Evolutionary conservation across 2,797 vertebrate genomes (phyloP).

Genomic region (Cryptoprocta ferox): DNA sequence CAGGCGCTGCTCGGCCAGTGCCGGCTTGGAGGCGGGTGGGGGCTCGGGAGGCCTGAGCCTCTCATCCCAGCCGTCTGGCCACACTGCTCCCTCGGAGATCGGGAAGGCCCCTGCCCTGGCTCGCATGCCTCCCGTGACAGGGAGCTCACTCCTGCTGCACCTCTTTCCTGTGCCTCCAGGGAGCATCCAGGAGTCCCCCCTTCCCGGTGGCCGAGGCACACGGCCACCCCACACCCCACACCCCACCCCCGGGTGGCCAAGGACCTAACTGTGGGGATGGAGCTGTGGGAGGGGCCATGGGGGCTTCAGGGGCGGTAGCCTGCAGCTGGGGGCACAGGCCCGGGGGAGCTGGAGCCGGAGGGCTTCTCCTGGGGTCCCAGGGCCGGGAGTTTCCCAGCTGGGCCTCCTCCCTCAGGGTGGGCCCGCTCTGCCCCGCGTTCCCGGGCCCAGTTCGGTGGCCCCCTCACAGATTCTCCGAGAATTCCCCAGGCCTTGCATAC

Average conservation of each 20-base stretch:
- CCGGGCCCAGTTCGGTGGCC: not conserved
- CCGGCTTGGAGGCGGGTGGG: constrained; percentile 13
- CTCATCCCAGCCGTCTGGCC: not conserved
- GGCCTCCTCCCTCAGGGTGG: not conserved
- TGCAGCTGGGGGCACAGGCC: not conserved
- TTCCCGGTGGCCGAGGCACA: not conserved
- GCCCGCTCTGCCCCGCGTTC: not conserved
- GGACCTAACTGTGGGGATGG: not conserved
- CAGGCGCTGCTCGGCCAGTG: constrained; percentile 64
- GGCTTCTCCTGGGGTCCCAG: not conserved
- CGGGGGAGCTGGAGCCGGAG: not conserved
- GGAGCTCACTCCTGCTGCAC: not conserved
- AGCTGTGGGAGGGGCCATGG: not conserved
- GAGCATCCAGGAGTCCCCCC: too few relatives aligned
- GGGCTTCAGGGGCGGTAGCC: not conserved
- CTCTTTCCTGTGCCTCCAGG: not conserved
- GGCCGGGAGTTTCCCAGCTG: not conserved
- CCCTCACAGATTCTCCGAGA: not conserved
- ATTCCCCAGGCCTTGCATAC: not conserved
- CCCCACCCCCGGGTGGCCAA: not conserved
- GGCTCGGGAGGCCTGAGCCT: not conserved
- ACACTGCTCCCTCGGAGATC: not conserved
- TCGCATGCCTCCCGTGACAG: fast-evolving
- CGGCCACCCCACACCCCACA: too few relatives aligned
- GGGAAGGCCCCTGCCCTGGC: not conserved